A percentile compares a stretch with the other conserved stretches of the same genome.
Conservation (phyloP, 2,113 vertebrate genomes). For the Taxidea taxus region DNA sequence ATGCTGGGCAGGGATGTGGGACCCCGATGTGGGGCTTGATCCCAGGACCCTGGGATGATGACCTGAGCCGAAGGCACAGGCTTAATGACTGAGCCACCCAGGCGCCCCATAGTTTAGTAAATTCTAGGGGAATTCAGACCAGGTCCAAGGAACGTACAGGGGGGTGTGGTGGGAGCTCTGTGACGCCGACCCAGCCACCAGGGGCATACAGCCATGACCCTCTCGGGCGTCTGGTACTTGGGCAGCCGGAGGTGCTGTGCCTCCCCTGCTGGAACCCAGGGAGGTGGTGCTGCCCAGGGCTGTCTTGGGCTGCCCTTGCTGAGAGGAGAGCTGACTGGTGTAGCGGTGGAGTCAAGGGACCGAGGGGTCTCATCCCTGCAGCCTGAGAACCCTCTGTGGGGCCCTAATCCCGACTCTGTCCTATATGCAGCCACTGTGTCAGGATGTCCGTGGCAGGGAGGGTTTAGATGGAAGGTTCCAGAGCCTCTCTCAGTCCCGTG, state of each 20-base stretch:
- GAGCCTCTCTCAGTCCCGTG: not conserved
- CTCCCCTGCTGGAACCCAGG: not conserved
- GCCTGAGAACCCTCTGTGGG: no score
- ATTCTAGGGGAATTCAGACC: not conserved
- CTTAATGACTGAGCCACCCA: no score
- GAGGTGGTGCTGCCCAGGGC: not conserved
- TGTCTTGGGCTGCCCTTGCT: rapidly evolving
- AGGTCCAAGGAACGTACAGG: not conserved
- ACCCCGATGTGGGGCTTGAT: no score
- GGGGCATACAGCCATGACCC: not conserved
- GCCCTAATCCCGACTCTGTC: rapidly evolving
- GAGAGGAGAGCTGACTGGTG: not conserved
- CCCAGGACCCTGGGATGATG: no score
- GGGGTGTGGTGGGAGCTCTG: not conserved
- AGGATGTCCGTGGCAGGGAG: not conserved
- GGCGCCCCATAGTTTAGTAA: no score
- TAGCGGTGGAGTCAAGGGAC: not conserved
- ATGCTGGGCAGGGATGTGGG: no score
- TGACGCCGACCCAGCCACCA: not conserved
- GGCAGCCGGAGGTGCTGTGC: not conserved
- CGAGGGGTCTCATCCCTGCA: not conserved
- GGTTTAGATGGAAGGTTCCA: not conserved
- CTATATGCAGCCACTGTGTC: not conserved
- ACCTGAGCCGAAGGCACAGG: no score
- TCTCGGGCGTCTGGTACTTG: no score